Percentiles rank a stretch among this genome's conserved stretches.
phyloP scores from a whole-genome alignment of 2,888 invertebrate genomes.

The Coleophora deauratella region DNA sequence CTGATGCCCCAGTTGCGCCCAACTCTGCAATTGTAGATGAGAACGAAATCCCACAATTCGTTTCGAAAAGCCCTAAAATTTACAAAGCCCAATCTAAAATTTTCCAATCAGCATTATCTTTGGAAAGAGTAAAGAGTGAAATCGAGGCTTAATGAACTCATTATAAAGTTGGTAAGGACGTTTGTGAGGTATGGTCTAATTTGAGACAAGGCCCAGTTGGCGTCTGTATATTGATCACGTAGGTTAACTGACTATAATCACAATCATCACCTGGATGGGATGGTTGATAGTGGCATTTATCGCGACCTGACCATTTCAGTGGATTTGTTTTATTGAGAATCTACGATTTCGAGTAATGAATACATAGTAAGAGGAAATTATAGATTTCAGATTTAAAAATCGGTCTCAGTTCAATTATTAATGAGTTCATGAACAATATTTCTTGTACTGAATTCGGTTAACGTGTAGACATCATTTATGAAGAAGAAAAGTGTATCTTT shows the following conservation, averaged over 20 bases:
- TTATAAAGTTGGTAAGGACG: slow-evolving; percentile 50
- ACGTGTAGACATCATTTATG: too few relatives aligned
- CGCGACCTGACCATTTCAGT: not conserved
- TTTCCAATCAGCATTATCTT: slow-evolving; percentile 32
- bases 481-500: too few relatives aligned
- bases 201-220: slow-evolving; percentile 2
- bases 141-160: slow-evolving; percentile 52
- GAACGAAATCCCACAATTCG: slow-evolving; percentile 5
- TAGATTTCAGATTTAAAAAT: not conserved
- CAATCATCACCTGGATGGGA: not conserved
- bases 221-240: not conserved
- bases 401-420: too few relatives aligned
- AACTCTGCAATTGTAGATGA: too few relatives aligned
- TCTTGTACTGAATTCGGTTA: too few relatives aligned
- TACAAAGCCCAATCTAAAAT: slow-evolving; percentile 33
- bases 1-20: too few relatives aligned
- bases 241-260: too few relatives aligned
- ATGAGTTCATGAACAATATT: too few relatives aligned
- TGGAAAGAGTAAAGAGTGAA: slow-evolving; percentile 31
- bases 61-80: slow-evolving; percentile 9
- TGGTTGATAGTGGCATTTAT: not conserved
- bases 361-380: not conserved
- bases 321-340: not conserved
- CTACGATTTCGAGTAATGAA: not conserved
- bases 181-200: slow-evolving; percentile 18